Conservation (phyloP, 2,888 invertebrate species). For the Sarcophaga variegata region DNA sequence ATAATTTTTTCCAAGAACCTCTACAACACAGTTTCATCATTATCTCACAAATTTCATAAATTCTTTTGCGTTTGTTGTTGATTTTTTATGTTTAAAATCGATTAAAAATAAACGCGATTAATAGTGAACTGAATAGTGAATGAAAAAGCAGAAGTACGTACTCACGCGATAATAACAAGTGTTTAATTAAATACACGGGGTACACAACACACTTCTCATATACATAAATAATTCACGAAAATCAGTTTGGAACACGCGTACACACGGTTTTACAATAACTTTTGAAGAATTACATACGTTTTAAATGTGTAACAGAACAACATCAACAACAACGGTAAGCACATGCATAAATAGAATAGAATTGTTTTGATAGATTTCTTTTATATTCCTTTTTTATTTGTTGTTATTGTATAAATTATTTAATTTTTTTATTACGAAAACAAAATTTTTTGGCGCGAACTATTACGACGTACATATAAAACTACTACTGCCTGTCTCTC, state of each 20-base stretch:
- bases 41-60: neutral
- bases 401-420: neutral
- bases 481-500: neutral
- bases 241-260: neutral
- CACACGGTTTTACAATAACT: neutral
- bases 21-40: neutral
- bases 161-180: slow-evolving; percentile 28
- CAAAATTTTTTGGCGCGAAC: neutral
- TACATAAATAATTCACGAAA: no score
- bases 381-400: neutral
- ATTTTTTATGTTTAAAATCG: slow-evolving; percentile 6
- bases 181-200: neutral
- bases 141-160: neutral
- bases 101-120: neutral
- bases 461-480: neutral
- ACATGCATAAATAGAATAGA: neutral
- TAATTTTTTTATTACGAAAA: neutral
- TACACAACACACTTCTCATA: no score
- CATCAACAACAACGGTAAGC: no score
- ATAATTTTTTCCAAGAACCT: slow-evolving; percentile 26
- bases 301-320: no score
- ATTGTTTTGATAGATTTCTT: neutral
- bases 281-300: no score
- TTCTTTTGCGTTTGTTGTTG: neutral
- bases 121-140: neutral